Evolutionary conservation across 2,888 invertebrate species (phyloP), one percentile per base, ranked within the genome.

Genomic region (Tetragonula carbonaria): DNA sequence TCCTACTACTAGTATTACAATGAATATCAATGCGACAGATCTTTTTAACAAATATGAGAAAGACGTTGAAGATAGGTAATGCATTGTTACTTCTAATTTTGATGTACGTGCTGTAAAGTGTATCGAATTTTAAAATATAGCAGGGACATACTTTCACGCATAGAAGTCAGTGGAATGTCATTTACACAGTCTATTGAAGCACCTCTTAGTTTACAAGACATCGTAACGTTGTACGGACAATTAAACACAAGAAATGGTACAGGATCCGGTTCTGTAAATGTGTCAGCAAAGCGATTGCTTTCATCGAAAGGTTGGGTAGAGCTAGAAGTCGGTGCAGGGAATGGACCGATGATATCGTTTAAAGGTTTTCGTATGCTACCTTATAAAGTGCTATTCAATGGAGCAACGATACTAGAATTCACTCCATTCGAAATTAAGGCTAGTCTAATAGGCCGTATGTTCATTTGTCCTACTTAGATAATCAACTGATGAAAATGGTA

Each of bases 181-280:
- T 97, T 99, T 92, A 96, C 97, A 33, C 99, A 99, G 94, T 98
- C 98, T 0, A 98, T 99, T 70, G 99, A 99, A 94, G 97, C 98
- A 68, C 99, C 99, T 0, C 95, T 99, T 45, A 98, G 98, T 0
- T 95, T 97, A 74, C 96, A 97, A 90, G 98, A 99, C 91, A 98
- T 98, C 0, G 96, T 97, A 88, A 97, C 97, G 0, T 95, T 99
- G 91, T 97, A 97, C 16, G 98, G 98, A 13, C 97, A 97, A 91
- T 95, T 98, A 77, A 97, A 96, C 78, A 97, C 98, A 2, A 97
- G 98, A 90, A 99, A 99, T 95, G 99, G 99, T 28, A 97, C 97
- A 85, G 97, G 98, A 65, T 95, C 96, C 51, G 97, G 98, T 0
- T 96, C 97, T n/a, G 96, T 99, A 73, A 96, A 97, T 89, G 94